phyloP scores from a whole-genome alignment of 2,888 invertebrate genomes.

The Syritta pipiens region DNA sequence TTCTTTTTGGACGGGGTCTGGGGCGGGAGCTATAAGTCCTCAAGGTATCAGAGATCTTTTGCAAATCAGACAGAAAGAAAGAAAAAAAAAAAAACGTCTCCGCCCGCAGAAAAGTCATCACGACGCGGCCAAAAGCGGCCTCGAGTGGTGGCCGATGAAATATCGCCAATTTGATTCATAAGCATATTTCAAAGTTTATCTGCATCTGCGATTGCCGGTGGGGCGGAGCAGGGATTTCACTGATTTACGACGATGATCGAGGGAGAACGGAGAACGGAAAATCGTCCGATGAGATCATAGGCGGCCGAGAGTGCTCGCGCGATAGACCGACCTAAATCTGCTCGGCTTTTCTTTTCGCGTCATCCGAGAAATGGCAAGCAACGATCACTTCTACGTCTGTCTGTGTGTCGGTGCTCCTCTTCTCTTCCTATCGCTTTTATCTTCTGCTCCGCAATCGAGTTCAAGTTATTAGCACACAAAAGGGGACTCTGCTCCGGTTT shows the following conservation, averaged over 20 bases:
- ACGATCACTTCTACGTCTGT: constrained; percentile 36
- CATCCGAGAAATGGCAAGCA: constrained; percentile 64
- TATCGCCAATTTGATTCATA: constrained; percentile 63
- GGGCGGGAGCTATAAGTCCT: too few relatives aligned
- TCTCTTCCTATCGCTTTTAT: constrained; percentile 33
- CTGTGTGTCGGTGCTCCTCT: constrained; percentile 18
- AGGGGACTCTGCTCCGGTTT: constrained; percentile 31
- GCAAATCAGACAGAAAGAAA: too few relatives aligned
- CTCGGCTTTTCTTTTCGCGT: constrained; percentile 22
- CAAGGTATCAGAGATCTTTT: constrained; percentile 47
- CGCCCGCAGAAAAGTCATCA: constrained; percentile 55
- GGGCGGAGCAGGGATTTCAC: constrained; percentile 20
- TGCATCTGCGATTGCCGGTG: constrained; percentile 10
- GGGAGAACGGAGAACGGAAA: constrained; percentile 9
- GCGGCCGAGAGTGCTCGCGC: constrained; percentile 24
- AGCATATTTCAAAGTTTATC: constrained; percentile 37
- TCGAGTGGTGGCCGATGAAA: constrained; percentile 46
- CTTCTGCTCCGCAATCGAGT: constrained; percentile 59
- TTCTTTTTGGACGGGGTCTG: too few relatives aligned
- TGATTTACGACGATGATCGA: constrained; percentile 36
- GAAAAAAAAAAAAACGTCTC: too few relatives aligned
- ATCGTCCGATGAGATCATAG: constrained; percentile 52
- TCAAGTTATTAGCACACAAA: constrained; percentile 68
- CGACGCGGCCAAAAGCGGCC: constrained; percentile 1
- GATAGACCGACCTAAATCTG: constrained; percentile 62